phyloP scores from a whole-genome alignment of 1,140 invertebrate genomes.

The Pseudomyrmex pallidus region DNA sequence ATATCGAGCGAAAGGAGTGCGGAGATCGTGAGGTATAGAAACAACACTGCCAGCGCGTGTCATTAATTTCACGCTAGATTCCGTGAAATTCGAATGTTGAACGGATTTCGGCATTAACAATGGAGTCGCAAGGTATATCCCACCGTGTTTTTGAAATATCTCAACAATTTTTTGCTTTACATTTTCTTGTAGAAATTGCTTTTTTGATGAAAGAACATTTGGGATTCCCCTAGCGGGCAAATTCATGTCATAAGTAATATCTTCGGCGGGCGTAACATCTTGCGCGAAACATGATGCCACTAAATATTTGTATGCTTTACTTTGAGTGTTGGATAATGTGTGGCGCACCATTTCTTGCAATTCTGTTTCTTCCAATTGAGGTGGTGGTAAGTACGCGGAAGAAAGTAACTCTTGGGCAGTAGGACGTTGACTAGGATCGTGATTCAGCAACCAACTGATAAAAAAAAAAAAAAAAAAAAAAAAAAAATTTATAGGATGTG shows the following conservation, averaged over 20 bases:
- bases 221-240: constrained; percentile 81
- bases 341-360: constrained; percentile 91
- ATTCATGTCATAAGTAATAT: constrained; percentile 91
- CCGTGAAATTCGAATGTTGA: constrained; percentile 85
- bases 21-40: constrained; percentile 91
- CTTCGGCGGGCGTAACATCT: constrained; percentile 88
- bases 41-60: constrained; percentile 93
- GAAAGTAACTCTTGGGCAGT: constrained; percentile 93
- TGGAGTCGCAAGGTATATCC: constrained; percentile 90
- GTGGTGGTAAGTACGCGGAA: constrained; percentile 92
- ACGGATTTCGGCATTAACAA: constrained; percentile 90
- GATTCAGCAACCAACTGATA: constrained; percentile 92
- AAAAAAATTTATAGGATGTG: not conserved
- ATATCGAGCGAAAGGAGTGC: constrained; percentile 92
- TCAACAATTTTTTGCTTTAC: constrained; percentile 85
- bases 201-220: constrained; percentile 67
- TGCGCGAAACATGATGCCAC: constrained; percentile 90
- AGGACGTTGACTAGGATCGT: constrained; percentile 93
- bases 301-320: constrained; percentile 92
- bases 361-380: constrained; percentile 91
- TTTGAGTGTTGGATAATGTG: constrained; percentile 91
- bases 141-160: constrained; percentile 92
- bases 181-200: constrained; percentile 75
- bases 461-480: constrained; percentile 7
- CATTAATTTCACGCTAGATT: constrained; percentile 92